These are phyloP conservation scores for Bolinopsis microptera DNA, from an alignment of 37 sponge, comb jelly and placozoan species.

Conservation along the genomic window DNA sequence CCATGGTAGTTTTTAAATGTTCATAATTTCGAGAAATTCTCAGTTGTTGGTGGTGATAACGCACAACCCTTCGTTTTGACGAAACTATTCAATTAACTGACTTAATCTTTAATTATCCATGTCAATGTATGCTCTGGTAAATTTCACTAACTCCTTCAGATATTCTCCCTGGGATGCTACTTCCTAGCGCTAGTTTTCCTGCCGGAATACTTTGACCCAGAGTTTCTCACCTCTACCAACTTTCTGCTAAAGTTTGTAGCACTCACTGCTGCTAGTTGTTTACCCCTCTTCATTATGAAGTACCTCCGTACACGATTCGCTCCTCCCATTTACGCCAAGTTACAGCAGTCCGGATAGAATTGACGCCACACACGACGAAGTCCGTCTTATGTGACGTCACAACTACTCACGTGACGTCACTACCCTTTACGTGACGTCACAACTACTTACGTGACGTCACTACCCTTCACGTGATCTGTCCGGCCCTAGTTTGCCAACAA, in stretches of 20 bases:
- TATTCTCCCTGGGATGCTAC: constrained; percentile 71
- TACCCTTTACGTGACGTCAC: too few relatives aligned
- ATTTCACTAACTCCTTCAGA: neutral
- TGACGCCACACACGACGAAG: neutral
- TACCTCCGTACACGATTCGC: constrained; percentile 75
- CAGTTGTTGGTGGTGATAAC: neutral
- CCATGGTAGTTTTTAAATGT: neutral
- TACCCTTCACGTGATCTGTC: too few relatives aligned
- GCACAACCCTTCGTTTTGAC: neutral
- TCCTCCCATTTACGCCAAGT: constrained; percentile 88
- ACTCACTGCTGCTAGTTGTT: constrained; percentile 77
- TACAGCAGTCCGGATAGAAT: constrained; percentile 65
- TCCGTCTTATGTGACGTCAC: too few relatives aligned
- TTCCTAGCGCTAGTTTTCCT: constrained; percentile 78
- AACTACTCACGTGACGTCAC: too few relatives aligned
- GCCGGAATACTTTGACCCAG: constrained; percentile 78
- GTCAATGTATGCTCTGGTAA: too few relatives aligned
- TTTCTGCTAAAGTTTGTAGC: constrained; percentile 85
- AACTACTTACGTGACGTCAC: too few relatives aligned
- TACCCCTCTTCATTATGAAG: constrained; percentile 80
- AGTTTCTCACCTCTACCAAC: constrained; percentile 73
- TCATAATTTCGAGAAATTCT: neutral
- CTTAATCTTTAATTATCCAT: neutral
- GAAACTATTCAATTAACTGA: too few relatives aligned
- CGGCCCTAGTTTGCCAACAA: too few relatives aligned